These are phyloP conservation scores for Gallinago paraguaiae DNA, from an alignment of 2,113 vertebrate genomes.

Conservation along the genomic window DNA sequence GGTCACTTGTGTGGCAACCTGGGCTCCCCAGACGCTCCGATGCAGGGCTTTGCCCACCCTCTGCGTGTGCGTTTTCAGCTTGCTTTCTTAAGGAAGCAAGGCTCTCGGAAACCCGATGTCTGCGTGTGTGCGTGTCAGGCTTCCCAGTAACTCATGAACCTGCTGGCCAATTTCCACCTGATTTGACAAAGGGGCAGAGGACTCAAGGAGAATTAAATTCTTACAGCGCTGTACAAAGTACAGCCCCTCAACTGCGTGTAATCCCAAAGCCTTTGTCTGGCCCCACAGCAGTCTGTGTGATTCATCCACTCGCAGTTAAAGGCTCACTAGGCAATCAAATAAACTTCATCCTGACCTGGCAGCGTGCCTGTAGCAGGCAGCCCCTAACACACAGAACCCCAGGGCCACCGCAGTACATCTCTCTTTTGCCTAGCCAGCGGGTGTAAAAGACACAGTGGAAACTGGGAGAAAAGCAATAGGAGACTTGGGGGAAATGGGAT, in stretches of 20 bases:
- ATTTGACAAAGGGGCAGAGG: slow-evolving; percentile 4
- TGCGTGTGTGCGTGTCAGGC: neutral
- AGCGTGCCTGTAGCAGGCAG: neutral
- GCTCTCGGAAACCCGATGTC: neutral
- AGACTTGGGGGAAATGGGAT: neutral
- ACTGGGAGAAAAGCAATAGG: neutral
- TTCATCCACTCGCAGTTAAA: neutral
- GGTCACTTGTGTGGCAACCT: neutral
- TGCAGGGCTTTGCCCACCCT: neutral
- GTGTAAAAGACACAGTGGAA: neutral
- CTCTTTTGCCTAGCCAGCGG: neutral
- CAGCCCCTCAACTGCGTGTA: neutral
- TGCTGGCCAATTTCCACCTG: neutral
- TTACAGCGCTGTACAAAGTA: neutral
- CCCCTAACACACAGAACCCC: neutral
- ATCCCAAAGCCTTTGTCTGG: neutral
- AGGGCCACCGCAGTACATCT: neutral
- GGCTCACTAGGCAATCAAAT: neutral
- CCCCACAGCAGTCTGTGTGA: neutral
- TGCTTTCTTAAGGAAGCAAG: neutral
- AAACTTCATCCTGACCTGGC: neutral
- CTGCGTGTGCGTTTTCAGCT: neutral
- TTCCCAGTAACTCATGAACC: neutral
- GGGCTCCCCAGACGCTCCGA: rapidly evolving
- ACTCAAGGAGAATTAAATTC: slow-evolving; percentile 6